Evolutionary conservation across 2,113 vertebrate species (phyloP), one percentile per base, ranked within the genome.

Genomic region (Sebastes schlegelii): DNA sequence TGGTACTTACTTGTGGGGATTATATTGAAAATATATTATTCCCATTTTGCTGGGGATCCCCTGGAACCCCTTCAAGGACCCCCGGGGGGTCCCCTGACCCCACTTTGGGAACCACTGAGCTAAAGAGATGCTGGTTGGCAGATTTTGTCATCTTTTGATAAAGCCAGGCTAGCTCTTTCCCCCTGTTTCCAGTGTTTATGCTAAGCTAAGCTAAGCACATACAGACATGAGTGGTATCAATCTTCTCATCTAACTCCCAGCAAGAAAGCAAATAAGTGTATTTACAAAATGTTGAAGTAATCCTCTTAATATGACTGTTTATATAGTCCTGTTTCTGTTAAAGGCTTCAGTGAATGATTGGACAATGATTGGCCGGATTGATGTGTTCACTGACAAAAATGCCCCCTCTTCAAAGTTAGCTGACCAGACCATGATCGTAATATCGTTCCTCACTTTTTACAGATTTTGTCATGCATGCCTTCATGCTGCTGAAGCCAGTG

Each of bases 381-480:
- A 77, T 83, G 66, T 6, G 3, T 68, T 46, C 43, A 17, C 48
- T 70, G 66, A 17, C 52, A 80, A 83, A 84, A 69, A 79, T 19
- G 23, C 57, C 9, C 45, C 51, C 11, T 85, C 67, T 79, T 89
- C 68, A 77, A 43, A 77, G 68, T 76, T 54, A 68, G 54, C 70
- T 62, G 68, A 68, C n/a, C 61, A 54, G 43, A 57, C 69, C 71
- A 74, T 83, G 81, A 90, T 86, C 51, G 21, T 69, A 55, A 55
- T 74, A 81, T 89, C 82, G 90, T 65, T 82, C 73, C 66, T 87
- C 78, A 80, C 80, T 79, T 70, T 75, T 75, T 61, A 70, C 58
- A 70, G 84, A 84, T 82, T 82, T 80, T 81, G 80, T 85, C 74
- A 89, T 83, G 86, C 79, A 85, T 88, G 86, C 68, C 80, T 90